Evolutionary conservation across 2,888 invertebrate species (phyloP), one percentile per base, ranked within the genome.

Genomic region (Rapana venosa): DNA sequence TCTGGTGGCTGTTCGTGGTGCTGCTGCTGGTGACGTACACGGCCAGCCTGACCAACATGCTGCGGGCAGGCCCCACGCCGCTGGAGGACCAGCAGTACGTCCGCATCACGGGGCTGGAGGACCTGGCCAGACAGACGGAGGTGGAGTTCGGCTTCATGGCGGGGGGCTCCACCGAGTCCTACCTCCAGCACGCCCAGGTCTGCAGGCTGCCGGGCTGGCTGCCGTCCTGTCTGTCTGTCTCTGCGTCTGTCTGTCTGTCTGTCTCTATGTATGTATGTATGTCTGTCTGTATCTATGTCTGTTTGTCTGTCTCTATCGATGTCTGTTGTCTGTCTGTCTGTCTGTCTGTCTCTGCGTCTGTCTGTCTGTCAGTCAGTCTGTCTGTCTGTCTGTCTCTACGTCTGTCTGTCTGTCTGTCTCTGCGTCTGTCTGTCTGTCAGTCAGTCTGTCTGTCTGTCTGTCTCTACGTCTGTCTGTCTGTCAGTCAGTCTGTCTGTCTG

Each of bases 1-100:
- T 92, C 88, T 95, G 94, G 94, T 95, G 94, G 94, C 32, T 94
- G 36, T 95, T 94, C 90, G 93, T 93, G 35, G 88, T 94, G 22
- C 90, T 94, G 26, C 93, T 93, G 22, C 84, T 95, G 11, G 87
- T 93, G 30, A 93, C 94, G 35, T 95, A 94, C 91, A 94, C 93
- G 20, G 93, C 94, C 30, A 93, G 93, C 88, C 91, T 95, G 35
- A 93, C 94, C 66, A 94, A 94, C 92, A 90, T 93, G 36, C 91
- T 95, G 30, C 90, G 93, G 22, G 87, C 92, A n/a, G 92, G 92
- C 11, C 92, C 93, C 35, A 87, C 87, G n/a, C 90, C 90, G 20
- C 47, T 87, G 32, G 91, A 91, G 35, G 74, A 56, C 17, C 74
- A 90, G 61, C 86, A 61, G 35, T 91, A 91, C 91, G 56, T 87